These are phyloP conservation scores for Megathymus violae DNA, from an alignment of 1,140 invertebrate genomes.

Conservation along the genomic window DNA sequence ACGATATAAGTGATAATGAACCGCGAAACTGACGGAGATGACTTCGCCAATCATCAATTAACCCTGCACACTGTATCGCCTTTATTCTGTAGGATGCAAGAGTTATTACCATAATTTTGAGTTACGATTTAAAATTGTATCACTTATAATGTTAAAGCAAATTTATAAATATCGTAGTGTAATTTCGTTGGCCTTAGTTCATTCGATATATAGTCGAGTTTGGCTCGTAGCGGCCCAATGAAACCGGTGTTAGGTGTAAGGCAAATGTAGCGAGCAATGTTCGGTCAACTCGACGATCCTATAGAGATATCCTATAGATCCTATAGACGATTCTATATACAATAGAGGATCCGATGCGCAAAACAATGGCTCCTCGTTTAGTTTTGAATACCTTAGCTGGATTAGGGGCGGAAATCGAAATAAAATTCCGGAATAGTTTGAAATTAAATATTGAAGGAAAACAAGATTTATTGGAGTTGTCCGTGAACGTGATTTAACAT, in stretches of 20 bases:
- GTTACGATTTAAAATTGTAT: conserved; percentile 4
- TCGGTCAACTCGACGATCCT: conserved; percentile 35
- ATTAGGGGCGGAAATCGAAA: too few species aligned
- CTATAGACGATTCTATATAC: too few species aligned
- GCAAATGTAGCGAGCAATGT: conserved; percentile 30
- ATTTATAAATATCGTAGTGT: conserved; percentile 9
- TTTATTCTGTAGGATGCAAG: not conserved
- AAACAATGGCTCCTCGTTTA: conserved; percentile 23
- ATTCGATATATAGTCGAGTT: not conserved
- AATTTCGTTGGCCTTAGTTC: not conserved
- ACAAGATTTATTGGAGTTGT: too few species aligned
- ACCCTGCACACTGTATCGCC: not conserved
- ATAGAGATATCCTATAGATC: too few species aligned
- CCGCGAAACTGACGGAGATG: conserved; percentile 29
- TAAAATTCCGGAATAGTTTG: too few species aligned
- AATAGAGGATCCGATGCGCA: conserved; percentile 14
- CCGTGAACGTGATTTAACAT: too few species aligned
- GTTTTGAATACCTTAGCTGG: conserved; percentile 23
- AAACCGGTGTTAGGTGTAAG: conserved; percentile 3
- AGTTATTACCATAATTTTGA: not conserved
- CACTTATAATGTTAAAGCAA: conserved; percentile 17
- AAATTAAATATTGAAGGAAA: too few species aligned
- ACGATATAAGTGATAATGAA: conserved; percentile 28
- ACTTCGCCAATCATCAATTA: not conserved
- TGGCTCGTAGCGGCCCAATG: not conserved